Evolutionary conservation across 2,797 vertebrate species (phyloP), one percentile per base, ranked within the genome.

Genomic region (Steatocranus sp.): DNA sequence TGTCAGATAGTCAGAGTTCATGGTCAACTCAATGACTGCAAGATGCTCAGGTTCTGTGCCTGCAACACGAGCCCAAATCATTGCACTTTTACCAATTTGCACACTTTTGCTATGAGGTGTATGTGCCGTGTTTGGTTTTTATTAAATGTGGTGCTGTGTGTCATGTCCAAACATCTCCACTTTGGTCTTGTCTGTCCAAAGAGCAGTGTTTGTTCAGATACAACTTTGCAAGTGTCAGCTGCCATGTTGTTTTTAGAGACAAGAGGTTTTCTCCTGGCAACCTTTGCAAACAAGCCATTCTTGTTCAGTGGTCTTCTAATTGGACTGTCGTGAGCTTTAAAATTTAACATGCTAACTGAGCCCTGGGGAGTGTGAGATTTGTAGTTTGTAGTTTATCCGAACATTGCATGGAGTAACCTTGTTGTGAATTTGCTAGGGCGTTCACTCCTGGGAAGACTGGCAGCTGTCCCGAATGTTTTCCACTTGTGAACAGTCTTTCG

Each of bases 11-110:
- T 61, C 56, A n/a, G 32, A 12, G 36, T 4, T 66, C 2, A 23
- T 0, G 36, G 8, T 15, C 2, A 23, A 41, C 36, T 0, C 15
- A 18, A 27, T 1, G 8, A 46, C 38, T 27, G 23, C 63, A 43
- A 43, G 14, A 25, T 68, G 20, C 20, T 41, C 63, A 25, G 8
- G 14, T 43, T 1, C 36, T 17, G 20, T 4, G 63, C 20, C 61
- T 41, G 20, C 20, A 43, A 27, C 23, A 11, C 2, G 15, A 73
- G 15, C 25, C 1, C 15, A 46, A 8, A 70, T 73, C 15, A 48
- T 48, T 25, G 10, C 41, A 43, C 15, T 10, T 46, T 46, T 27
- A 27, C 41, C 23, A 27, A 7, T 11, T 25, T 46, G 38, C 38
- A 11, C 6, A 30, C 41, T 46, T 17, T 46, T 70, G 15, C 9